A percentile compares a stretch with the other conserved stretches of the same genome.
These are phyloP conservation scores for Arvicanthis niloticus DNA, from an alignment of 2,113 vertebrate species.

Conservation along the genomic window DNA sequence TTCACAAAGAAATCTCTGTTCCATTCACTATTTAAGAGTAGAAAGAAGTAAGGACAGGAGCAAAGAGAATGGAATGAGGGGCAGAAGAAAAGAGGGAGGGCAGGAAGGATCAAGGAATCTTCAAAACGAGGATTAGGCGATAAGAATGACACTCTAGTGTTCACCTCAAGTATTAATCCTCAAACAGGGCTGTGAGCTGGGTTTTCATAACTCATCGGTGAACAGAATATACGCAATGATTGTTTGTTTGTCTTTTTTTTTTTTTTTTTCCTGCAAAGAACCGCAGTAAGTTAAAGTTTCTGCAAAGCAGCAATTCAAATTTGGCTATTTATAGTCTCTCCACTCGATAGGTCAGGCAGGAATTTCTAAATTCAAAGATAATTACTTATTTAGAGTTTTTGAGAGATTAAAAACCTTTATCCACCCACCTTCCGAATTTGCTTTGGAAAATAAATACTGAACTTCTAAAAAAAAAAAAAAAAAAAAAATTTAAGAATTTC, in stretches of 20 bases:
- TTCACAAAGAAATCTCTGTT: background rate
- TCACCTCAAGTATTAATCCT: background rate
- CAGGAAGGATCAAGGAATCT: background rate
- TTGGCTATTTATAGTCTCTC: background rate
- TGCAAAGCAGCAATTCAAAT: background rate
- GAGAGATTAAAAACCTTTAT: background rate
- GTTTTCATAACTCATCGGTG: background rate
- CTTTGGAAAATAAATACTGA: constrained; percentile 40
- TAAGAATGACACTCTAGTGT: background rate
- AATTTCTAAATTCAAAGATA: constrained; percentile 42
- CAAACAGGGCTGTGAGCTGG: background rate
- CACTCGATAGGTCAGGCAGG: background rate
- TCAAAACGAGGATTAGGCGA: background rate
- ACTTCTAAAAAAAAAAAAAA: background rate
- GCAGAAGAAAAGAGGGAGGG: fast-evolving
- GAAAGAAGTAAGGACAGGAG: background rate
- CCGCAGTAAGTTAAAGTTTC: background rate
- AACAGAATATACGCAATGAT: background rate
- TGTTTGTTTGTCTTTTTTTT: background rate
- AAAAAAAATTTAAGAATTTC: background rate
- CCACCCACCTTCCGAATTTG: constrained; percentile 32
- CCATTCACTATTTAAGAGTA: background rate
- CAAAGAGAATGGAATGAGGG: background rate
- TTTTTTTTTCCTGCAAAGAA: constrained; percentile 1
- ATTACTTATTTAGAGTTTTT: background rate